Base-by-base conservation (phyloP, 1,140 invertebrate genomes). In the Acromyrmex heyeri region DNA sequence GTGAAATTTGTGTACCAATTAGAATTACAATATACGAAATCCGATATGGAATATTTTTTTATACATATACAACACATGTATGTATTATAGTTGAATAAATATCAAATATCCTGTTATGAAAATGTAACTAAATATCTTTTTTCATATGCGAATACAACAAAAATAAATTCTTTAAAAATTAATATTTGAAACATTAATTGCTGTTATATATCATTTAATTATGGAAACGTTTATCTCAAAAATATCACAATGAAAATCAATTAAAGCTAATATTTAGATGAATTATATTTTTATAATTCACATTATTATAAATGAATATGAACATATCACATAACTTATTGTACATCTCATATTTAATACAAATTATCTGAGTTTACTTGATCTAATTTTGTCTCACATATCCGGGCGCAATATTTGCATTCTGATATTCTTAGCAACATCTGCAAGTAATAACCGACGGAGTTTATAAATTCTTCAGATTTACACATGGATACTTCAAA, bases 361-460 rank as follows among this genome's bases (percentile, higher is more conserved):
- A 83, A 81, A 75, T 48, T 83, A 34, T 30, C 73, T 61, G 24
- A 83, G 18, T 59, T 38, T 27, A 57, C 16, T 16, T 21, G n/a
- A 48, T 73, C 69, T 75, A 75, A 83, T 83, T 75, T 83, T 75
- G 14, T 73, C 18, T 24, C 55, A n/a, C 38, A 61, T 61, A 73
- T 48, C 55, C 53, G 65, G 65, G 30, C 65, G 4, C 50, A 44
- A 12, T 61, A 82, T 82, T 61, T 48, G 55, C 55, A 24, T 44
- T 70, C 65, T 57, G 78, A 81, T 82, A 82, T 82, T 82, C 55
- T 38, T 73, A 55, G 67, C 38, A 75, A 34, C 79, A 83, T 83
- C 24, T 75, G 69, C 79, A 57, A 61, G 67, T 82, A 82, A 75
- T 83, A 83, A 83, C 55, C 38, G 14, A 57, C 38, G 24, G 14